Evolutionary conservation across 2,113 vertebrate species (phyloP).

Genomic region (Lonchura striata): DNA sequence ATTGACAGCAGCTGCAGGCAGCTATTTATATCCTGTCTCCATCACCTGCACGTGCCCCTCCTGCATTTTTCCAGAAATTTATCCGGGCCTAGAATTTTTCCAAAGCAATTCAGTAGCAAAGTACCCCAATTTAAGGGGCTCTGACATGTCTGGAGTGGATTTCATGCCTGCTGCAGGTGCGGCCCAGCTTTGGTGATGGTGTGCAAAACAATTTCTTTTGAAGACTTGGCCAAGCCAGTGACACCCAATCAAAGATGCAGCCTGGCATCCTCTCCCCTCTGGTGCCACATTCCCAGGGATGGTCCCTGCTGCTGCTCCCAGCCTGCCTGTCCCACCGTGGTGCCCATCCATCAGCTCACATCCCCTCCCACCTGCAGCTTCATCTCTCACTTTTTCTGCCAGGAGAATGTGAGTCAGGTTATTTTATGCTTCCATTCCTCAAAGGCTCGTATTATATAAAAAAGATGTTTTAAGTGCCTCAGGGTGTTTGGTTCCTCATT

Average conservation of each 20-base stretch:
- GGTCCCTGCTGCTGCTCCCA: not conserved
- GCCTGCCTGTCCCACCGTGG: not conserved
- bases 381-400: constrained; percentile 41
- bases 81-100: not conserved
- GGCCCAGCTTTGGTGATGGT: not conserved
- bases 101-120: not conserved
- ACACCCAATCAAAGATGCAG: not conserved
- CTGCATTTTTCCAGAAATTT: not conserved
- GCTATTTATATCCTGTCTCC: not conserved
- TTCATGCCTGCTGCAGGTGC: not conserved
- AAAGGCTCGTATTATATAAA: constrained; percentile 77
- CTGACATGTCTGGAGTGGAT: not conserved
- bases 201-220: not conserved
- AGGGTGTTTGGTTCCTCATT: constrained; percentile 84
- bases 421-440: constrained; percentile 80
- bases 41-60: not conserved
- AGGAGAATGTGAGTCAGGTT: constrained; percentile 67
- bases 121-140: not conserved
- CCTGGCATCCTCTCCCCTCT: not conserved
- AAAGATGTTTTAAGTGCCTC: constrained; percentile 85
- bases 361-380: not conserved
- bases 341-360: not conserved
- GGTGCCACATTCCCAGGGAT: not conserved
- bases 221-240: not conserved
- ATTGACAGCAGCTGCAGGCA: not conserved